Evolutionary conservation across 1,140 invertebrate species (phyloP), one percentile per base, ranked within the genome.

Genomic region (Lepidurus arcticus): DNA sequence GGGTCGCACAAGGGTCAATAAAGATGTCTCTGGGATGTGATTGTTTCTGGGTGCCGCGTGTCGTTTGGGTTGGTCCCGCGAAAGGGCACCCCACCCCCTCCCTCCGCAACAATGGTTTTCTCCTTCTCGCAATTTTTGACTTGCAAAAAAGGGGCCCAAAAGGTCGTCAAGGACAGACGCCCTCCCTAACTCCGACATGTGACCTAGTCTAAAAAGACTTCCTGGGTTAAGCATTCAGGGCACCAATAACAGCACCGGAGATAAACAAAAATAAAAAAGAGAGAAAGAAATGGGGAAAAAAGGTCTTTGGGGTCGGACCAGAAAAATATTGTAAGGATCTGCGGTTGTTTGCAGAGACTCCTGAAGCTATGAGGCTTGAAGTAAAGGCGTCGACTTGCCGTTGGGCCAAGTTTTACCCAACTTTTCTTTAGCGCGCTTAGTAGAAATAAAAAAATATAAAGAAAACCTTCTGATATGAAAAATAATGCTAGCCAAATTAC

Each of bases 11-110:
- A 65, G 53, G 53, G 53, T 65, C 53, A 65, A 65, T 65, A 65
- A 65, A 65, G 53, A 65, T 65, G 53, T 65, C 53, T 65, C 13
- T 65, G 53, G 53, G 53, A 65, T 21, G 53, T 65, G 53, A 65
- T 65, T 65, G 53, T 65, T 65, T 65, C 53, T 65, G 53, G 53
- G 53, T 65, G 53, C 53, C 53, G 53, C 53, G 53, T 65, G 53
- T 65, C 53, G 53, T 65, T 65, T n/a, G 53, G 53, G 9, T 21
- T 65, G 53, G 21, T 21, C 53, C 53, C 53, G 53, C 53, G 16
- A 21, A 65, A 34, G 34, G 34, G 34, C 34, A 34, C 34, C 34
- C 53, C 21, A n/a, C 21, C 53, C 53, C 16, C 53, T 21, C 53
- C 7, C 13, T 9, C 53, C 6, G 53, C 53, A 65, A 65, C 53